phyloP scores from a whole-genome alignment of 2,797 vertebrate species.

The Sebastes iracundus region DNA sequence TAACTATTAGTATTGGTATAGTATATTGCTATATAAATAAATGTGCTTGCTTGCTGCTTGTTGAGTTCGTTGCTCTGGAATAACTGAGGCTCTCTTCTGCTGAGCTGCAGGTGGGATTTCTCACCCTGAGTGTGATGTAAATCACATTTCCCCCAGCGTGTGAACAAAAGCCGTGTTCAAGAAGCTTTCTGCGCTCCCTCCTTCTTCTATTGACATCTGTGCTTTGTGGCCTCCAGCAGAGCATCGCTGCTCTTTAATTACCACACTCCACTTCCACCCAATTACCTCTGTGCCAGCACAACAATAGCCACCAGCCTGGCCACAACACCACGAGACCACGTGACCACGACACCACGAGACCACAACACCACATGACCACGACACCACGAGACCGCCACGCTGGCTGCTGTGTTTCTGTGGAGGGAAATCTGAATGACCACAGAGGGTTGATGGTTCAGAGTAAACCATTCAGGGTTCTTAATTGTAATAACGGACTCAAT shows the following conservation, averaged over 20 bases:
- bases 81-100: not conserved
- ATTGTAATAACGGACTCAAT: too few relatives aligned
- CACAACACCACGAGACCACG: not conserved
- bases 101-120: not conserved
- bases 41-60: too few relatives aligned
- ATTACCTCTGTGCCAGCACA: conserved; percentile 28
- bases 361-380: too few relatives aligned
- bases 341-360: too few relatives aligned
- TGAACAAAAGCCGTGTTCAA: conserved; percentile 14
- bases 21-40: too few relatives aligned
- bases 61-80: too few relatives aligned
- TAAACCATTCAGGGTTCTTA: too few relatives aligned
- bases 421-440: too few relatives aligned
- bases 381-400: not conserved
- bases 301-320: conserved; percentile 3
- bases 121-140: not conserved
- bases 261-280: conserved; percentile 29
- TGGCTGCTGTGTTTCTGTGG: not conserved
- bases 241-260: conserved; percentile 53
- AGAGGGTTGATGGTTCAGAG: too few relatives aligned
- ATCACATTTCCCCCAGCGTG: not conserved
- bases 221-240: conserved; percentile 51
- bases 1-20: too few relatives aligned
- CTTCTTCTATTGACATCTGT: conserved; percentile 36
- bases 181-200: conserved; percentile 13